Percentiles rank a stretch among this genome's conserved stretches.
Conservation (phyloP, 2,888 invertebrate genomes). For the Epsilonema sp. region DNA sequence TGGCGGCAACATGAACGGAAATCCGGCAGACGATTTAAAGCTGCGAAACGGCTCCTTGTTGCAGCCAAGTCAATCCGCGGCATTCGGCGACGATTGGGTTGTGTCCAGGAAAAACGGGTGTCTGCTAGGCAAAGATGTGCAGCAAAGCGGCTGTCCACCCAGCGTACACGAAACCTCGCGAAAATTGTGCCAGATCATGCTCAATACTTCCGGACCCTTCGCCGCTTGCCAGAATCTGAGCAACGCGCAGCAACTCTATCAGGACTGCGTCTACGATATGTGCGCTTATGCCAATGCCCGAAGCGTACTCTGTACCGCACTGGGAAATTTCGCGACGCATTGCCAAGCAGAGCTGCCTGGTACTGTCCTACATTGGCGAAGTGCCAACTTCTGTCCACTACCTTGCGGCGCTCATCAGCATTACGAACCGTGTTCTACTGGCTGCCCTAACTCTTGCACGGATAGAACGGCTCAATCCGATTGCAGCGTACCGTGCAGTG, state of each 20-base stretch:
- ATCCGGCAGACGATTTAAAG: slow-evolving; percentile 15
- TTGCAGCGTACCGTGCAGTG: slow-evolving; percentile 13
- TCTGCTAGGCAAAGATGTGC: not conserved
- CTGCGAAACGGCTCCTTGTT: slow-evolving; percentile 8
- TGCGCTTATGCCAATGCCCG: slow-evolving; percentile 10
- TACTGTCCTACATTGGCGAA: slow-evolving; percentile 8
- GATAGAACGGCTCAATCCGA: slow-evolving; percentile 1
- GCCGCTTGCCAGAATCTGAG: slow-evolving; percentile 14
- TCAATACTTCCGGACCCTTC: slow-evolving; percentile 13
- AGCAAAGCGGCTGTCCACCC: not conserved
- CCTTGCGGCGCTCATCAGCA: slow-evolving; percentile 13
- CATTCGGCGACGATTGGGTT: not conserved
- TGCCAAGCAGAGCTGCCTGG: not conserved
- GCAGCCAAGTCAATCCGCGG: not conserved
- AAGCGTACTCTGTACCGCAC: slow-evolving; percentile 1
- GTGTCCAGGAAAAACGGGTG: not conserved
- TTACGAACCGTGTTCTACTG: slow-evolving; percentile 13
- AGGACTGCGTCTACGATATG: slow-evolving; percentile 17
- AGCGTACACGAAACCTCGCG: not conserved
- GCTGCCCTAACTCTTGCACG: slow-evolving; percentile 18
- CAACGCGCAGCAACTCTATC: slow-evolving; percentile 13
- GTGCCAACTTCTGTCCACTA: slow-evolving; percentile 11
- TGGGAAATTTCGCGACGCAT: slow-evolving; percentile 1
- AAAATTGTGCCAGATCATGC: not conserved
- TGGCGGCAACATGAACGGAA: slow-evolving; percentile 17